Evolutionary conservation across 2,797 vertebrate species (phyloP).

Genomic region (Tokudaia tokunoshimensis): DNA sequence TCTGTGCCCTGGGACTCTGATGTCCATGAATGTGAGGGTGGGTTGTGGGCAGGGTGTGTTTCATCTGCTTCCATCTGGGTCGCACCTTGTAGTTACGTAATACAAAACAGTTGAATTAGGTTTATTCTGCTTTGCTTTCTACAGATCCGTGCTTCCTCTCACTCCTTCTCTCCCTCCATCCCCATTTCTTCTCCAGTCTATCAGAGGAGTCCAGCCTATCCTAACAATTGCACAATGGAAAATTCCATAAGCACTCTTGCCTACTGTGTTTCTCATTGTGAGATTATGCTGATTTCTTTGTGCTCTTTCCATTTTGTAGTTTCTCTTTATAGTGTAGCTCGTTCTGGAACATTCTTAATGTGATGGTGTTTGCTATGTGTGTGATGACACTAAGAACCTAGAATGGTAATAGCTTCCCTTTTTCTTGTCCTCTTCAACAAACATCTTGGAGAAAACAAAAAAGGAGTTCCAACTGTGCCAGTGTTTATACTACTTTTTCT

Average conservation of each 20-base stretch:
- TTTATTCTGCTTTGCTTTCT: background rate
- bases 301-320: background rate
- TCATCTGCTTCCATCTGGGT: background rate
- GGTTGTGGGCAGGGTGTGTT: background rate
- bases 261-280: background rate
- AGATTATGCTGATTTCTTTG: background rate
- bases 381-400: background rate
- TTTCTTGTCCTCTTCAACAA: background rate
- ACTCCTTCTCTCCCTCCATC: background rate
- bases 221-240: background rate
- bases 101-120: background rate
- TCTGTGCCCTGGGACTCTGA: background rate
- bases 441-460: background rate
- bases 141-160: background rate
- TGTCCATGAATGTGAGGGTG: background rate
- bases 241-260: background rate
- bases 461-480: background rate
- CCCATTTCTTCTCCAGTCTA: background rate
- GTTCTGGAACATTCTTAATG: background rate
- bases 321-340: background rate
- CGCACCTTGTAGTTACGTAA: background rate
- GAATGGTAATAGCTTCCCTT: background rate
- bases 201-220: background rate
- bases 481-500: background rate
- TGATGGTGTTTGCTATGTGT: background rate